Base-by-base conservation (phyloP, 2,888 invertebrate genomes). In the Cryptophagus acutangulus region DNA sequence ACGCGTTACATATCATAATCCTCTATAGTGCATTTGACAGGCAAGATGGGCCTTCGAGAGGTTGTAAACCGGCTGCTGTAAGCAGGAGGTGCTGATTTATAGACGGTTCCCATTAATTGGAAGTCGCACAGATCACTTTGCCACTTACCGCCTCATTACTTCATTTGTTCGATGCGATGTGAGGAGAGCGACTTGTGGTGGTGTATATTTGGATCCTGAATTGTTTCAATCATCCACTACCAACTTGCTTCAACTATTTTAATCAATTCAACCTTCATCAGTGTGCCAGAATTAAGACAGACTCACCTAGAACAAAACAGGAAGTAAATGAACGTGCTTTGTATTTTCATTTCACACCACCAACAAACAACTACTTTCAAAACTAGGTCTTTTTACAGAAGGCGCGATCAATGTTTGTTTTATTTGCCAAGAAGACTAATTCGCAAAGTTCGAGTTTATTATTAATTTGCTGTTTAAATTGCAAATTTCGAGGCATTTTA, bases 71-170 rank as follows among this genome's bases (percentile, higher is more conserved):
- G 57, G 49, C 54, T 57, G 58, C 48, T 59, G 42, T 44, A 45
- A 57, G 57, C 63, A 60, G 59, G 52, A 58, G 58, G 59, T 59
- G 54, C 58, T 59, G 62, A 63, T 63, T 63, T 63, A 63, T 62
- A 53, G 57, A 54, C 51, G 54, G 46, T 48, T 50, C 56, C 55
- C 57, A 58, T 62, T 62, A 61, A 62, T 62, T 55, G 58, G 51
- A 47, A 52, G 30, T 35, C 36, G 30, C 35, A 51, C 51, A 53
- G 50, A 55, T 54, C 52, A 48, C 51, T 45, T 46, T 45, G 42
- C 45, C 48, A 52, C 48, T 54, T 52, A 48, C 48, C 47, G 49
- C 44, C 48, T 54, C 50, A 52, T 54, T 54, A 54, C 46, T 48
- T 41, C 33, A 36, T 39, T 28, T 20, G 17, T n/a, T 33, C 10